phyloP scores from a whole-genome alignment of 1,140 invertebrate genomes.

The Arctopsyche grandis region DNA sequence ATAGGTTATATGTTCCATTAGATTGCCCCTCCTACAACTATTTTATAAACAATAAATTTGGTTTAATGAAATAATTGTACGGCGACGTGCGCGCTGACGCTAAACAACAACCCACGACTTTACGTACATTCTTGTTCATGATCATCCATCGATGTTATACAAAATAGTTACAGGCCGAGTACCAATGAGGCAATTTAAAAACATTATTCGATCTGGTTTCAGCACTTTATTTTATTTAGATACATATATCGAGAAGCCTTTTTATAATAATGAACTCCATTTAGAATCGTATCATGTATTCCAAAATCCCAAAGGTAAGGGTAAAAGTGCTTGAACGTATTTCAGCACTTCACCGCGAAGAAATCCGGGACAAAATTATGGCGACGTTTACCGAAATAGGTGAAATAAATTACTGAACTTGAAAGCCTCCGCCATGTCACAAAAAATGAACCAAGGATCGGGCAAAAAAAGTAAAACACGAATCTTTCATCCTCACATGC shows the following conservation, averaged over 20 bases:
- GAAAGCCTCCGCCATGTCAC: neutral
- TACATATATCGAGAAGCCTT: neutral
- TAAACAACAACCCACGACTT: constrained; percentile 15
- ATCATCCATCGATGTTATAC: neutral
- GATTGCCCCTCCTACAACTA: constrained; percentile 12
- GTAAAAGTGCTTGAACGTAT: neutral
- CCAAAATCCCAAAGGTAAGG: neutral
- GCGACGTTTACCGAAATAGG: neutral
- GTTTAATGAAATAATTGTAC: constrained; percentile 40
- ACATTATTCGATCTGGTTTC: too few species aligned
- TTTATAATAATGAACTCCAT: neutral
- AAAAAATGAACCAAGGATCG: neutral
- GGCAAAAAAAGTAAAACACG: neutral
- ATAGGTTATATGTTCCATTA: neutral
- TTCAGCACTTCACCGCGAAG: neutral
- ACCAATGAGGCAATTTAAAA: neutral
- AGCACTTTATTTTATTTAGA: too few species aligned
- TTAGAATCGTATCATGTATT: neutral
- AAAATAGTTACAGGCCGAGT: neutral
- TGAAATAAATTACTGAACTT: neutral
- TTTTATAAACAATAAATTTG: constrained; percentile 42
- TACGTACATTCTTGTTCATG: constrained; percentile 22
- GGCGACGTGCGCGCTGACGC: constrained; percentile 17
- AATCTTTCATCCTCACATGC: neutral
- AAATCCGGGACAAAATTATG: neutral